Evolutionary conservation across 2,888 invertebrate species (phyloP).

Genomic region (Xestia c-nigrum): DNA sequence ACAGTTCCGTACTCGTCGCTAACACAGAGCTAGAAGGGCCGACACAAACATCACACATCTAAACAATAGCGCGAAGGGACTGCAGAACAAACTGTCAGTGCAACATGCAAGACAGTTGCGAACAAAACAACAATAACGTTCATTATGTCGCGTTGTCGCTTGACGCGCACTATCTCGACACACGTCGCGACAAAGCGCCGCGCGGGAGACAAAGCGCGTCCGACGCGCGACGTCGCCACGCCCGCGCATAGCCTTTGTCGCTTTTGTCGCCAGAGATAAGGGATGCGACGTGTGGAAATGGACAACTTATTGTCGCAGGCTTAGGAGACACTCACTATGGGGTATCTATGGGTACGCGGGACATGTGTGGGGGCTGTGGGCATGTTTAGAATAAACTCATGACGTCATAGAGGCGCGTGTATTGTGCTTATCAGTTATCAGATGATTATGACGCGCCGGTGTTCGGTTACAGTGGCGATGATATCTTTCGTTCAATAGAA

Average conservation of each 20-base stretch:
- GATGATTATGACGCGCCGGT: slow-evolving; percentile 49
- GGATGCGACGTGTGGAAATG: slow-evolving; percentile 67
- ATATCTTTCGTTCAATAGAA: slow-evolving; percentile 27
- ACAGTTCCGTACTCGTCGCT: neutral
- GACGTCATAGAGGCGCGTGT: slow-evolving; percentile 53
- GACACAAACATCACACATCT: slow-evolving; percentile 22
- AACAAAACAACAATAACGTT: slow-evolving; percentile 68
- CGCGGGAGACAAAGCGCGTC: slow-evolving; percentile 71
- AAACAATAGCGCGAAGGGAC: slow-evolving; percentile 45
- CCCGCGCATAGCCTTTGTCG: slow-evolving; percentile 41
- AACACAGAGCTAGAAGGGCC: slow-evolving; percentile 9
- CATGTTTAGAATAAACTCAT: slow-evolving; percentile 52
- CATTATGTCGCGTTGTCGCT: slow-evolving; percentile 69
- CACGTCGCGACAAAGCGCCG: slow-evolving; percentile 62
- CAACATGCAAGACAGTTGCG: slow-evolving; percentile 64
- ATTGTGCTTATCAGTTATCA: slow-evolving; percentile 63
- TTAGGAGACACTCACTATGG: slow-evolving; percentile 37
- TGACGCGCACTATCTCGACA: slow-evolving; percentile 73
- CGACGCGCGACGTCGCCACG: slow-evolving; percentile 48
- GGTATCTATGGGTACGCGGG: neutral
- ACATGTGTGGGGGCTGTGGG: neutral
- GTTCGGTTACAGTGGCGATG: slow-evolving; percentile 39
- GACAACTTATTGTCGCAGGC: slow-evolving; percentile 64
- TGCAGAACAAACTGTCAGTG: slow-evolving; percentile 63
- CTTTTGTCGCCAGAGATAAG: slow-evolving; percentile 69